These are phyloP conservation scores for Orthonyx spaldingii DNA, from an alignment of 2,113 vertebrate genomes.

Conservation along the genomic window DNA sequence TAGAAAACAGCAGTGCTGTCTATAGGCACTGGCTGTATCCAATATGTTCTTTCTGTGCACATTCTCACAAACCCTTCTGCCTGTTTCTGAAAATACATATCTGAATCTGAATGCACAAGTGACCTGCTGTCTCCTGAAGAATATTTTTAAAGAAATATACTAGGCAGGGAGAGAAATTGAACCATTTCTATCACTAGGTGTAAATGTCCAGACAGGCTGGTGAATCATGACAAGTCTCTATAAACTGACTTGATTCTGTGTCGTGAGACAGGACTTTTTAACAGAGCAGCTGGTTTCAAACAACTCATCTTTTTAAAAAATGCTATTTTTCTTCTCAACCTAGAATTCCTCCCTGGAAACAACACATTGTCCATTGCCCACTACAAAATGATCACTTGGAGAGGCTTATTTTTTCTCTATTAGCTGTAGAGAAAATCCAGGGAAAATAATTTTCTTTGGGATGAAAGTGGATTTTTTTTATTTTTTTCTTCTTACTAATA, in stretches of 20 bases:
- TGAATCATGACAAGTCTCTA: not conserved
- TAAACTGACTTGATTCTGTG: not conserved
- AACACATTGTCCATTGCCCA: not conserved
- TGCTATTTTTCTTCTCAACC: not conserved
- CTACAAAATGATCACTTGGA: not conserved
- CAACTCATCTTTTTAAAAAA: not conserved
- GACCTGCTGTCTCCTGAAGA: not conserved
- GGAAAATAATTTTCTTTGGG: not conserved
- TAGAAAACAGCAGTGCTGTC: not conserved
- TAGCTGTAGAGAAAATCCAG: not conserved
- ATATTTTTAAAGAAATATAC: not conserved
- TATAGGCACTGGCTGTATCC: not conserved
- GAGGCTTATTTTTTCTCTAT: not conserved
- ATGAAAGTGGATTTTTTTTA: accelerated
- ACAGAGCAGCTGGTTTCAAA: not conserved
- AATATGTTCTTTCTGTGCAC: not conserved
- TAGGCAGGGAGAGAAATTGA: not conserved
- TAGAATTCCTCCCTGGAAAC: not conserved
- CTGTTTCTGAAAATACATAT: not conserved
- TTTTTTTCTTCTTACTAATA: not conserved
- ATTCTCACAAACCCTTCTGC: not conserved
- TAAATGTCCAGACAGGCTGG: not conserved
- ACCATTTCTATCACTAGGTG: not conserved
- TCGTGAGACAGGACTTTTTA: not conserved
- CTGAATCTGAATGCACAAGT: not conserved